Conservation (phyloP, 2,113 vertebrate species). For the Amphilophus citrinellus region DNA sequence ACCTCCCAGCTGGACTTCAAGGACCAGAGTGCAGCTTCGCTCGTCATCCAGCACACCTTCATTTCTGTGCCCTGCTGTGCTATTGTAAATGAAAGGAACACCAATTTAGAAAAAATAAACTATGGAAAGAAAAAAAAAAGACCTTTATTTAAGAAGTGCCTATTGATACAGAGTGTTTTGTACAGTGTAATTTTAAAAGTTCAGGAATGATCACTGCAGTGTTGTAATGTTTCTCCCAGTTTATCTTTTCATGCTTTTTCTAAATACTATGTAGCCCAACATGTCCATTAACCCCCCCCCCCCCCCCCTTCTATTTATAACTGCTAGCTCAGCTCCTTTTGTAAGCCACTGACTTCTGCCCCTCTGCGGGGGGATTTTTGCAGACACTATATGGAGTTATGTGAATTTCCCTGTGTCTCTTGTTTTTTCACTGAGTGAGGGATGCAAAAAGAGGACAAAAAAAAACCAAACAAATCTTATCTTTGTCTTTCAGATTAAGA, state of each 20-base stretch:
- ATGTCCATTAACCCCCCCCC: background rate
- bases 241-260: conserved; percentile 47
- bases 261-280: conserved; percentile 42
- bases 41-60: conserved; percentile 46
- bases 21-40: conserved; percentile 63
- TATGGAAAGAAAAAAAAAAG: conserved; percentile 51
- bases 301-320: conserved; percentile 41
- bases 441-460: background rate
- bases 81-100: conserved; percentile 57
- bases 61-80: conserved; percentile 64
- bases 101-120: conserved; percentile 43
- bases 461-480: background rate
- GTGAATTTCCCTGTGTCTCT: conserved; percentile 1
- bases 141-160: conserved; percentile 83
- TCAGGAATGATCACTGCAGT: conserved; percentile 66
- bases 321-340: conserved; percentile 14
- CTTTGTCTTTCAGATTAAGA: conserved; percentile 8
- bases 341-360: background rate
- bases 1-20: conserved; percentile 58
- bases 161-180: conserved; percentile 76
- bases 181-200: conserved; percentile 69
- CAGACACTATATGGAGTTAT: conserved; percentile 12
- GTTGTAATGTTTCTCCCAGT: conserved; percentile 46
- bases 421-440: conserved; percentile 2
- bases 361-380: conserved; percentile 16